Evolutionary conservation across 1,140 invertebrate genomes (phyloP), one percentile per base, ranked within the genome.

Genomic region (Scaptomyza montana): DNA sequence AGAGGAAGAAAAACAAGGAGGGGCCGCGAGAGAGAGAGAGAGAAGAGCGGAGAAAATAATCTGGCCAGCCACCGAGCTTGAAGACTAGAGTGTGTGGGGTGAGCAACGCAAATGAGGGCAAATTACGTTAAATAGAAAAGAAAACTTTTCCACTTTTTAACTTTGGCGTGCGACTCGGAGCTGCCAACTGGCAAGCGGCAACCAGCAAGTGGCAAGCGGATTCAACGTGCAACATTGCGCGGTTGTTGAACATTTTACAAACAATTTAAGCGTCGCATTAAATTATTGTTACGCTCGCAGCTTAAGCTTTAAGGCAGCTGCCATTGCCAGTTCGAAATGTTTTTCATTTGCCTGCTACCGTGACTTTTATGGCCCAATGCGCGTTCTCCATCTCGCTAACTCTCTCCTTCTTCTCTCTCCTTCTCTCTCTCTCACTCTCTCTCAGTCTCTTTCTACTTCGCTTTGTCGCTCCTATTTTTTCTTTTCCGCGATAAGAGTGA

Each of bases 101-200:
- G 56, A 19, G 60, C 54, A 64, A 64, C 65, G 84, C 73, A 84
- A 89, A 89, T 89, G 87, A 89, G 81, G 84, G 85, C 76, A 89
- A 89, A 89, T 89, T 89, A 89, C 84, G 84, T 89, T 89, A 89
- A 89, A 89, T 89, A 89, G 84, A 89, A 89, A 89, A 80, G 79
- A 89, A 85, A 84, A 89, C 67, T 79, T 89, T 87, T 89, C 85
- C 84, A 87, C 80, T 89, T 89, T 89, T 89, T 89, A 89, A 89
- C 80, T 87, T 85, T 89, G 80, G 84, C 59, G 69, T 54, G 54
- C 62, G 73, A 53, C 67, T 72, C 39, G 13, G 25, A 61, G 43
- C n/a, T 59, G 53, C n/a, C 53, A 41, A 56, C 19, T 7, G 25
- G 64, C 54, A 59, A 61, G 5, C 46, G 51, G 55, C 61, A 56